phyloP scores from a whole-genome alignment of 2,113 vertebrate genomes.

The Phocoena phocoena region DNA sequence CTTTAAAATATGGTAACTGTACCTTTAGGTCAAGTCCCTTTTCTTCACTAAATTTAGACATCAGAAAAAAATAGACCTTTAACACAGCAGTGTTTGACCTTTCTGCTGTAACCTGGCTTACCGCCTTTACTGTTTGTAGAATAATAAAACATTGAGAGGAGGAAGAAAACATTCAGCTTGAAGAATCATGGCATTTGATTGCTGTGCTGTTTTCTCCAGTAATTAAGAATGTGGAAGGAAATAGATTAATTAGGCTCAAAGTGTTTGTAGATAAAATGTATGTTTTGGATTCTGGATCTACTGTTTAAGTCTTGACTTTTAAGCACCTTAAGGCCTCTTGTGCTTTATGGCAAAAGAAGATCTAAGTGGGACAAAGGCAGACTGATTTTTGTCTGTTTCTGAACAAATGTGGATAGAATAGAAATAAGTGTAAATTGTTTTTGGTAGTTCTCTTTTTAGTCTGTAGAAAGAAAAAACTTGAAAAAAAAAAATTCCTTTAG shows the following conservation, averaged over 20 bases:
- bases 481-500: background rate
- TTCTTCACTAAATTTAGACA: background rate
- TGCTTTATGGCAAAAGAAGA: background rate
- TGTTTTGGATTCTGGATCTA: background rate
- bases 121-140: background rate
- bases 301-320: constrained; percentile 14
- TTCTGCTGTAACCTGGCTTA: background rate
- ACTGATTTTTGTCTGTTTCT: background rate
- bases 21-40: background rate
- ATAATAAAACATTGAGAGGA: background rate
- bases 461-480: background rate
- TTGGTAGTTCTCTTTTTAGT: background rate
- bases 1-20: background rate
- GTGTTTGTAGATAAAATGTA: constrained; percentile 38
- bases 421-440: background rate
- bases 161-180: background rate
- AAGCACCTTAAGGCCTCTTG: background rate
- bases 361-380: constrained; percentile 39
- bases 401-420: background rate
- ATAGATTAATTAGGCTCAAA: background rate
- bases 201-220: background rate
- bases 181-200: background rate
- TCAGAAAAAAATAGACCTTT: background rate
- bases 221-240: background rate
- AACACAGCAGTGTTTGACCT: background rate